Conservation (phyloP, 1,140 invertebrate species). For the Heliconius hewitsoni region DNA sequence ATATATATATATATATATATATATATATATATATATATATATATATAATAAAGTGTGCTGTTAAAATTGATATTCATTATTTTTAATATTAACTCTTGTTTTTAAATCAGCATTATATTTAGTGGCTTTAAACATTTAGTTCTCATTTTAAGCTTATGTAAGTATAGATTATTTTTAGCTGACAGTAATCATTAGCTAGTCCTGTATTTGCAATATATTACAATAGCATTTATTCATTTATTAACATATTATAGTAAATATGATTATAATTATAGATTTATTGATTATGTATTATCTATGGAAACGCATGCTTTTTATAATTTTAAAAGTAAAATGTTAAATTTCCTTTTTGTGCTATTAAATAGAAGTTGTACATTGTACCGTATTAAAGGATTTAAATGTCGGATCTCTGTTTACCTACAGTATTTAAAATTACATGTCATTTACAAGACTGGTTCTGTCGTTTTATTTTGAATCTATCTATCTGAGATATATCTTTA, state of each 20-base stretch:
- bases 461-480: constrained; percentile 52
- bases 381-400: constrained; percentile 61
- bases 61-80: constrained; percentile 30
- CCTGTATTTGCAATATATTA: constrained; percentile 40
- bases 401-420: constrained; percentile 75
- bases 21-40: not conserved
- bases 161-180: constrained; percentile 33
- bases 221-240: constrained; percentile 43
- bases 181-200: constrained; percentile 38
- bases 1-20: too few species aligned
- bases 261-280: constrained; percentile 20
- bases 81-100: not conserved
- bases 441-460: constrained; percentile 75
- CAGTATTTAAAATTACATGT: constrained; percentile 80
- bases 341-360: constrained; percentile 16
- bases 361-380: constrained; percentile 54
- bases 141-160: constrained; percentile 8
- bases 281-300: constrained; percentile 25
- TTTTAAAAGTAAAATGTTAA: constrained; percentile 13
- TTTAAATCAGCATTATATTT: not conserved
- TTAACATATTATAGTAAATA: constrained; percentile 26
- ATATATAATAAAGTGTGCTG: constrained; percentile 24
- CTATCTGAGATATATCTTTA: not conserved
- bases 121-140: not conserved
- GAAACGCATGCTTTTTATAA: constrained; percentile 5